Evolutionary conservation across 2,888 invertebrate genomes (phyloP), one percentile per base, ranked within the genome.

Genomic region (Acronicta psi): DNA sequence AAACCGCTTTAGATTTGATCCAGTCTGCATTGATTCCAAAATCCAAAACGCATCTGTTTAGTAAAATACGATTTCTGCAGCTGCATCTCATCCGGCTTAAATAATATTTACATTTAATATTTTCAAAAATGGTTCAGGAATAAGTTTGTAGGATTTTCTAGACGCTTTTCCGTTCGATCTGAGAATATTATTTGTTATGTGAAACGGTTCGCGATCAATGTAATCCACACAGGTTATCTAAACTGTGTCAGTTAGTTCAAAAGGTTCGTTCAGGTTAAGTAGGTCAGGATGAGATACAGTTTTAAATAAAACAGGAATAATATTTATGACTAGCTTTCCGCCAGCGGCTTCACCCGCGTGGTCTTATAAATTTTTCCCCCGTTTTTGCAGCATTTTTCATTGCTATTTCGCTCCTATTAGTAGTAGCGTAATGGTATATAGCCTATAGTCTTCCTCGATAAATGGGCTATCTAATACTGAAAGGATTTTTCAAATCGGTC

Each of bases 51-150:
- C 25, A 29, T 29, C 25, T 9, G 25, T 29, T 29, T 3, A 3
- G 11, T 29, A 17, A 47, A 41, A 66, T 49, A 60, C 54, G 25
- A 60, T 65, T 42, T 40, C 47, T 14, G 31, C 37, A 42, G 31
- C 59, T 25, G 17, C 36, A 20, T 54, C 44, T 45, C 23, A 18
- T 20, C 47, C 31, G 2, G 18, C 13, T 41, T 13, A 47, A 59
- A 54, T 59, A 60, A 66, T 64, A 59, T 66, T 66, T 45, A 49
- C 44, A 44, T 59, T 64, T 14, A 13, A 45, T 59, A 41, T 31
- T 31, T 49, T 50, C 45, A 23, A 59, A 59, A 64, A 59, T 37
- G 14, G 13, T 47, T 47, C 16, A 5, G 18, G 23, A 36, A 43
- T 46, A 47, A 25, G 18, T 52, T 59, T 13, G 9, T 13, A n/a